A percentile compares a stretch with the other conserved stretches of the same genome.
phyloP scores from a whole-genome alignment of 2,888 invertebrate species.

The Dryocosmus kuriphilus region DNA sequence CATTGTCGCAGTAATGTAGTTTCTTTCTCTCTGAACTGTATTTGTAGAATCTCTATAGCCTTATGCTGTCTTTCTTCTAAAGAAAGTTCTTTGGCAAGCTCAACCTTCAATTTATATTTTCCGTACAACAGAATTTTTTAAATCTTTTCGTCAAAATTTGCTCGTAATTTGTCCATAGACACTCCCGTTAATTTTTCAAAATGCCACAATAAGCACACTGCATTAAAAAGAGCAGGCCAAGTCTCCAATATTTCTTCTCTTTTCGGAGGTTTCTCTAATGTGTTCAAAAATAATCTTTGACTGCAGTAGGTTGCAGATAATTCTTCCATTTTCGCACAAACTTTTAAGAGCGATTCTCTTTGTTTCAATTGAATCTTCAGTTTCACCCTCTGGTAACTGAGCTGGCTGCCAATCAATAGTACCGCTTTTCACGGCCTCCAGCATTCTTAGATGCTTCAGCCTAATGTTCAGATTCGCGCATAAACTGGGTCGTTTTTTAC shows the following conservation, averaged over 20 bases:
- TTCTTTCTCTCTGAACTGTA: too few species aligned
- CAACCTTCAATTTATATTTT: background rate
- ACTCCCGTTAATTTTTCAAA: constrained; percentile 19
- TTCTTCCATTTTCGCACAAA: background rate
- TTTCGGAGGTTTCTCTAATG: background rate
- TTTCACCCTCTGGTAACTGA: background rate
- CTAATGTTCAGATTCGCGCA: background rate
- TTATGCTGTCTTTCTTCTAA: too few species aligned
- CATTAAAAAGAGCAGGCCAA: background rate
- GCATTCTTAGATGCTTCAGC: background rate
- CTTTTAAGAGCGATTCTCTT: background rate
- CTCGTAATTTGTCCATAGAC: background rate
- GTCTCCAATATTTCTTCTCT: background rate
- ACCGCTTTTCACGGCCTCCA: background rate
- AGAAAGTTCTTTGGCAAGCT: background rate
- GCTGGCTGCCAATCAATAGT: background rate
- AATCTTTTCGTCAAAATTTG: background rate
- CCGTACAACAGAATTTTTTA: too few species aligned
- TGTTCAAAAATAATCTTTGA: too few species aligned
- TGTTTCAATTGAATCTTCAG: background rate
- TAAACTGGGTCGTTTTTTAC: background rate
- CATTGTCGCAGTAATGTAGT: too few species aligned
- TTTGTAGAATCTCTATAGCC: too few species aligned
- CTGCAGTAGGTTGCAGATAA: background rate
- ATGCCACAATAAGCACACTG: background rate